Base-by-base conservation (phyloP, 2,113 vertebrate genomes). In the Myiagra hebetior region DNA sequence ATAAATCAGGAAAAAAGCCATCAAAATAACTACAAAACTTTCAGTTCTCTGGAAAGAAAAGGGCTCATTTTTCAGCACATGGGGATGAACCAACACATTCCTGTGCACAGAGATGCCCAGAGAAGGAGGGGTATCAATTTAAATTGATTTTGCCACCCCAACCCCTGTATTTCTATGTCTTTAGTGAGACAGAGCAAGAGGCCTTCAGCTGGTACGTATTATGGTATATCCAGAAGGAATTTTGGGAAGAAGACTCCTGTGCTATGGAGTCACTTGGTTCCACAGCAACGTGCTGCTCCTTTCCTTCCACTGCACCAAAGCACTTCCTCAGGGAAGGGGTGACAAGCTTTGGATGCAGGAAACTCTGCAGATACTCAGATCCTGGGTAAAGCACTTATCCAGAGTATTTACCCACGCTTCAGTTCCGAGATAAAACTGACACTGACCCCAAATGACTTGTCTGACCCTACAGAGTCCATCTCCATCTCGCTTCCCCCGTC, bases 401-500 rank as follows among this genome's bases (percentile, higher is more conserved):
- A n/a, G 42, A 39, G 26, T 4, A 24, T 24, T 78, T 13, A 63
- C n/a, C 23, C 39, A 19, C 2, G 1, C 26, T 50, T n/a, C 3
- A 2, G 22, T 30, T n/a, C 39, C 0, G 0, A 77, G 42, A 21
- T 15, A 41, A 52, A 86, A 46, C 30, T 16, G 15, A 23, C 44
- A 15, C 37, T 41, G 55, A 50, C 9, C 10, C 18, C 26, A 63
- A 8, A 19, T 12, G 7, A 53, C 23, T 41, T 33, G 6, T 21
- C 27, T 55, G 28, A 11, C 17, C 23, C 62, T 23, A 11, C 44
- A 49, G 50, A 78, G 37, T 15, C 62, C 52, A 57, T 23, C 16
- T 44, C 41, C 6, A 3, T 17, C n/a, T 20, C 21, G 12, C 21
- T 33, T 13, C 28, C 14, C 17, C 9, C 1, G 0, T 9, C 7